Base-by-base conservation (phyloP, 2,888 invertebrate genomes). In the Morpho deidamia region DNA sequence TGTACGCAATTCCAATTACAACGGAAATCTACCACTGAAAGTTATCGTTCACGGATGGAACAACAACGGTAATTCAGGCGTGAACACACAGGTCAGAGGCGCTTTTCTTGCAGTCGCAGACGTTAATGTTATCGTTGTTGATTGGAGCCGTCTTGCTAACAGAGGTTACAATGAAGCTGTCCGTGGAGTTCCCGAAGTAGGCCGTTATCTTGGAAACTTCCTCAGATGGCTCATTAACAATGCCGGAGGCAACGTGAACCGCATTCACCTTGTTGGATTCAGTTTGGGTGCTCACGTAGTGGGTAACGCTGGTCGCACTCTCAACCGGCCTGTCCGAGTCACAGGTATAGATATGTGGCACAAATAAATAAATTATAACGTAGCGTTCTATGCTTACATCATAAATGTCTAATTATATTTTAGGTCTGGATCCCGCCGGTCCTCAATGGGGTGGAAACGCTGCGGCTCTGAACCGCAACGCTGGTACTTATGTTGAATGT, bases 341-440 rank as follows among this genome's bases (percentile, higher is more conserved):
- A 74, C 74, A 35, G 76, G 74, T 76, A 42, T 53, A 45, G 11
- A 23, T 23, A 23, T 23, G 5, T 23, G 4, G 5, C 5, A 23
- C 5, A 1, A 23, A 23, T 23, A 5, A 23, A 23, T 23, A 5
- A 23, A 23, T 23, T 5, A 2, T 23, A 23, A 23, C 23, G 5
- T 5, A 23, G 23, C 23, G 5, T 23, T 3, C 23, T 23, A 23
- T 23, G 23, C 23, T 23, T 23, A 23, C 23, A 23, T 23, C 23
- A 23, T 23, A 23, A 1, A 23, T 23, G 5, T 23, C 23, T 23
- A 0, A 23, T 23, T 23, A 23, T 23, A 23, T 32, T 55, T n/a
- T 12, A 84, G 86, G 83, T 51, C 59, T 85, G 51, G 87, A 85
- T 58, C 84, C 85, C 1, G 84, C 87, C 32, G 78, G 81, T 3